phyloP scores from a whole-genome alignment of 2,113 vertebrate species.

The Phoenicopterus ruber region DNA sequence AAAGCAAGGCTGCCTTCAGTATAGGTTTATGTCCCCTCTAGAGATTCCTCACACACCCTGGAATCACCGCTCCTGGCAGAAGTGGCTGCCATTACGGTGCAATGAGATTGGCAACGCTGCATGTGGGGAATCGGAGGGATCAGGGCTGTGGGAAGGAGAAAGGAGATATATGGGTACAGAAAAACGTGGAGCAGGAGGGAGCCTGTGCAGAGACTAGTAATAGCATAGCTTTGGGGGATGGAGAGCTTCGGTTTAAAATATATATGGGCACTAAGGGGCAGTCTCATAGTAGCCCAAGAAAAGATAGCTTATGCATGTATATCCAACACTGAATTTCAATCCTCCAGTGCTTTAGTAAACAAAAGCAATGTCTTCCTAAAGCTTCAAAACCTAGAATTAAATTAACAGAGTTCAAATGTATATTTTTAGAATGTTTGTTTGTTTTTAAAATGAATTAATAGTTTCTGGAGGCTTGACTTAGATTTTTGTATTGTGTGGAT shows the following conservation, averaged over 20 bases:
- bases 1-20: background rate
- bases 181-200: background rate
- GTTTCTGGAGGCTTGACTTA: background rate
- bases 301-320: background rate
- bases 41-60: background rate
- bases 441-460: background rate
- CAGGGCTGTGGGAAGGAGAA: background rate
- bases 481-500: background rate
- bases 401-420: background rate
- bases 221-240: background rate
- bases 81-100: background rate
- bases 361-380: background rate
- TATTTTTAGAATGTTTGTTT: background rate
- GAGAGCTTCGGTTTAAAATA: background rate
- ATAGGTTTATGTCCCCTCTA: background rate
- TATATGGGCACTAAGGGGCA: background rate
- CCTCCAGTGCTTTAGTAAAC: background rate
- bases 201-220: background rate
- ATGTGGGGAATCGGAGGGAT: background rate
- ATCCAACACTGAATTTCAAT: background rate
- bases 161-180: background rate
- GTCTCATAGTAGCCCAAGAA: background rate
- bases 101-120: background rate
- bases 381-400: background rate
- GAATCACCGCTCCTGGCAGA: background rate